Evolutionary conservation across 1,140 invertebrate species (phyloP), one percentile per base, ranked within the genome.

Genomic region (Medauroidea extradentata): DNA sequence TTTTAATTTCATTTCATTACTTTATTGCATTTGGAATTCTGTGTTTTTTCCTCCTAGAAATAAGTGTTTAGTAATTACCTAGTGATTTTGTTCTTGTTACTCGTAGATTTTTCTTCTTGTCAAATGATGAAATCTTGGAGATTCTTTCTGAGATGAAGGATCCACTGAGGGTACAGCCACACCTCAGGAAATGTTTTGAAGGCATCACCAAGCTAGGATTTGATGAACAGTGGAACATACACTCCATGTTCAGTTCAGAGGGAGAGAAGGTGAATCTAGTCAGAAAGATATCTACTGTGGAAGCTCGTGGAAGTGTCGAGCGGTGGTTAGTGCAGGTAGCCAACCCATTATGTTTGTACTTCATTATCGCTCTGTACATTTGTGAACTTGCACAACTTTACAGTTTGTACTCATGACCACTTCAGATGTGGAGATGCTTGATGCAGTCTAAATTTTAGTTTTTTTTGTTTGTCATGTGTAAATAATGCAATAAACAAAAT

Each of bases 51-150:
- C n/a, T n/a, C n/a, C n/a, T n/a, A n/a, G n/a, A n/a, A n/a, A n/a
- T n/a, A n/a, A n/a, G n/a, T n/a, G n/a, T n/a, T n/a, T n/a, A n/a
- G n/a, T n/a, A n/a, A n/a, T n/a, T n/a, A n/a, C n/a, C n/a, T n/a
- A n/a, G n/a, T n/a, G n/a, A n/a, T n/a, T n/a, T n/a, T n/a, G n/a
- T n/a, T n/a, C n/a, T n/a, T n/a, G n/a, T n/a, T n/a, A n/a, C n/a
- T n/a, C n/a, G 68, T 23, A 83, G 94, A 70, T 95, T 98, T 71
- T 97, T 96, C 77, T 98, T 97, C 69, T 77, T 98, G 38, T 96
- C 94, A 5, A 96, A 96, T 70, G 93, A 96, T 67, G 94, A 97
- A 78, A 89, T 98, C 84, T 78, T 97, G 23, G 93, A 96, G 75
- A 96, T 98, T 68, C 76, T 98, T 42, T 94, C 93, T 0, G 92